Evolutionary conservation across 2,113 vertebrate species (phyloP).

Genomic region (Brienomyrus longianalis): DNA sequence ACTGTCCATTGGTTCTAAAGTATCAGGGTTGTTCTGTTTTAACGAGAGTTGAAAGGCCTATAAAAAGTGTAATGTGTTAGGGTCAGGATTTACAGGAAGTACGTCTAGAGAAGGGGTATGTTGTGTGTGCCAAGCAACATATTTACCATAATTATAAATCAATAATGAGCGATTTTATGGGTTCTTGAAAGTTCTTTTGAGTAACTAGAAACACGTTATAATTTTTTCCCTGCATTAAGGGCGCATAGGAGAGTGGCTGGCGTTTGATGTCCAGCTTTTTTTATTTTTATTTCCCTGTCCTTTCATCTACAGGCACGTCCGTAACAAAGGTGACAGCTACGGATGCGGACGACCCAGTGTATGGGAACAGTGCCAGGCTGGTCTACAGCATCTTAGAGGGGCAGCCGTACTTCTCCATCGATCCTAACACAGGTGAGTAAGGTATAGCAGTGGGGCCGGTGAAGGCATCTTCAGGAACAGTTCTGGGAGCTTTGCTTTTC

Average conservation of each 20-base stretch:
- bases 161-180: neutral
- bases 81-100: neutral
- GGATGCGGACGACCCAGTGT: slow-evolving; percentile 92
- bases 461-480: neutral
- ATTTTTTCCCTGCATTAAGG: neutral
- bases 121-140: neutral
- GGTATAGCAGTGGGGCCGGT: neutral
- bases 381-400: slow-evolving; percentile 97
- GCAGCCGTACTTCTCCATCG: slow-evolving; percentile 95
- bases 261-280: neutral
- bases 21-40: neutral
- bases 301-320: slow-evolving; percentile 70
- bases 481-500: neutral
- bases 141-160: neutral
- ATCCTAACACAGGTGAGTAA: slow-evolving; percentile 84
- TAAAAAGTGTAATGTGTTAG: neutral
- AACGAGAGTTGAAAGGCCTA: neutral
- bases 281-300: neutral
- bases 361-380: slow-evolving; percentile 92
- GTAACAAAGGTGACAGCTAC: slow-evolving; percentile 92
- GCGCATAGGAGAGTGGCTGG: neutral
- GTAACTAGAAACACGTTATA: neutral
- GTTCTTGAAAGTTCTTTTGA: neutral
- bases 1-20: neutral
- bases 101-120: neutral